phyloP scores from a whole-genome alignment of 2,888 invertebrate genomes.

The Theretra japonica region DNA sequence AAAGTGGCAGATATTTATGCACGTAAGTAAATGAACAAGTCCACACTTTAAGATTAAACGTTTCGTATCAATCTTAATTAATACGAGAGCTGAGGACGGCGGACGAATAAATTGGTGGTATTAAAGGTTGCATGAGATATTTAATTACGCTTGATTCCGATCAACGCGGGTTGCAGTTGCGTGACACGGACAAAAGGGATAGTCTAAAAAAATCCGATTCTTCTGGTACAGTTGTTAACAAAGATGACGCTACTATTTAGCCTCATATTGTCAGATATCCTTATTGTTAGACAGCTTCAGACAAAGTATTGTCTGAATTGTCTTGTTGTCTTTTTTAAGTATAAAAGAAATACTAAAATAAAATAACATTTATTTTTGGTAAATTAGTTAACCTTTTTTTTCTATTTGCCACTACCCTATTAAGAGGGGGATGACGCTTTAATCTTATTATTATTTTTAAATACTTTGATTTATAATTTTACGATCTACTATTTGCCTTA shows the following conservation, averaged over 20 bases:
- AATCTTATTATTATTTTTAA: too few relatives aligned
- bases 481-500: too few relatives aligned
- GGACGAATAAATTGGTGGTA: constrained; percentile 77
- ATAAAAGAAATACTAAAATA: too few relatives aligned
- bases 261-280: too few relatives aligned
- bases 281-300: too few relatives aligned
- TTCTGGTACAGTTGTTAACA: constrained; percentile 48
- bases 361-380: too few relatives aligned
- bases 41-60: constrained; percentile 57
- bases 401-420: too few relatives aligned
- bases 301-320: too few relatives aligned
- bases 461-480: too few relatives aligned
- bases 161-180: constrained; percentile 70
- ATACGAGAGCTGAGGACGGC: constrained; percentile 62
- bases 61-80: constrained; percentile 81
- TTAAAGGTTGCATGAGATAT: constrained; percentile 78
- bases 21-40: constrained; percentile 51
- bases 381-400: too few relatives aligned
- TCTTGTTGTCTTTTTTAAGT: too few relatives aligned
- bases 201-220: constrained; percentile 59
- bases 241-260: constrained; percentile 33
- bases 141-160: constrained; percentile 80
- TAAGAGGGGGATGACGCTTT: too few relatives aligned
- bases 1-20: constrained; percentile 57
- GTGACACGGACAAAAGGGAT: constrained; percentile 71